phyloP scores from a whole-genome alignment of 1,140 invertebrate genomes.

The Eupristina koningsbergeri region DNA sequence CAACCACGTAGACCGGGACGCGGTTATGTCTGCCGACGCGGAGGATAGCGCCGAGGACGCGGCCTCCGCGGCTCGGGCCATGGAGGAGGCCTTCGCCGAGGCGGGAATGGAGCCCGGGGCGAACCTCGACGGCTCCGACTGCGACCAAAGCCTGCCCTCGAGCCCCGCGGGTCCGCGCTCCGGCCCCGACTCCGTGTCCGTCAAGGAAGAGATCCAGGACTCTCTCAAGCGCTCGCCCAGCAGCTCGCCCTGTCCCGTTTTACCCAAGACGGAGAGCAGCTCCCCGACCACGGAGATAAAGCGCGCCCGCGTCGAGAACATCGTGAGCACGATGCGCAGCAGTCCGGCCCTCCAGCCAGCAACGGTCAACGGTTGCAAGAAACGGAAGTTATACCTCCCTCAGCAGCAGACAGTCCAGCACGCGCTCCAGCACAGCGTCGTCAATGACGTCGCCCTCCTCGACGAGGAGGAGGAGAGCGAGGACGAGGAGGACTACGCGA shows the following conservation, averaged over 20 bases:
- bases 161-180: conserved; percentile 74
- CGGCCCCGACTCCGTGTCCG: conserved; percentile 74
- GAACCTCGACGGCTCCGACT: conserved; percentile 80
- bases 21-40: conserved; percentile 76
- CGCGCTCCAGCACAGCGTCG: conserved; percentile 71
- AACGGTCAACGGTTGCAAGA: conserved; percentile 92
- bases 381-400: conserved; percentile 96
- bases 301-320: conserved; percentile 93
- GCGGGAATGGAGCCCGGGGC: conserved; percentile 75
- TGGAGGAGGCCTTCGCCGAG: conserved; percentile 76
- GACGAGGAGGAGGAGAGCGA: conserved; percentile 84
- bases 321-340: conserved; percentile 91
- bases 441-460: conserved; percentile 82
- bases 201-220: conserved; percentile 79
- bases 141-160: conserved; percentile 77
- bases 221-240: conserved; percentile 71
- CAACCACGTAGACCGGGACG: conserved; percentile 56
- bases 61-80: conserved; percentile 76
- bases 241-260: conserved; percentile 68
- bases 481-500: conserved; percentile 81
- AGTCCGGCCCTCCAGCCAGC: conserved; percentile 82
- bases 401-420: conserved; percentile 83
- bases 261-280: conserved; percentile 67
- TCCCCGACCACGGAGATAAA: conserved; percentile 83
- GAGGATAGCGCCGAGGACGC: conserved; percentile 76